phyloP scores from a whole-genome alignment of 2,113 vertebrate species.

The Sebastes schlegelii region DNA sequence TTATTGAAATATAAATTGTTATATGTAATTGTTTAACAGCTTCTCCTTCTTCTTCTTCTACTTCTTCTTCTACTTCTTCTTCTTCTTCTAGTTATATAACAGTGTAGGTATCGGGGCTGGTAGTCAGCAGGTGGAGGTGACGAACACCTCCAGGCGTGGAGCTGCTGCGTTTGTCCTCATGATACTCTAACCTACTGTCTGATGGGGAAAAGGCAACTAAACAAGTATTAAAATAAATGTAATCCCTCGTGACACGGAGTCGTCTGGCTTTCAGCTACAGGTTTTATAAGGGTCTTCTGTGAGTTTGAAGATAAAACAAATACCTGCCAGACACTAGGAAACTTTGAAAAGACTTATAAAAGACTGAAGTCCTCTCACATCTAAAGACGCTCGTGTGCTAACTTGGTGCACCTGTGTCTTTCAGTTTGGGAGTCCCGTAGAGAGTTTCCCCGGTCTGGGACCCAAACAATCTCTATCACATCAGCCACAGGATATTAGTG shows the following conservation, averaged over 20 bases:
- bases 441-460: no score
- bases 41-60: no score
- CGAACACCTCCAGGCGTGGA: constrained; percentile 50
- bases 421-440: no score
- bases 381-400: no score
- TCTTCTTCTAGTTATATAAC: constrained; percentile 37
- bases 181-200: constrained; percentile 30
- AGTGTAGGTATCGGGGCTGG: not conserved
- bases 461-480: no score
- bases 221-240: constrained; percentile 44
- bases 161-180: constrained; percentile 14
- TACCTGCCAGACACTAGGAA: no score
- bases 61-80: not conserved
- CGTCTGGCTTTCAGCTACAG: not conserved
- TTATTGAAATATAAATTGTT: no score
- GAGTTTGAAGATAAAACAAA: not conserved
- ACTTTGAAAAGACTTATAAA: no score
- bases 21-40: no score
- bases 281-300: not conserved
- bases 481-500: no score
- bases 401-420: no score
- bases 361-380: no score
- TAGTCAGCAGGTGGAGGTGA: constrained; percentile 41
- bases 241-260: constrained; percentile 10
- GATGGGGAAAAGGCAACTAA: constrained; percentile 18